Conservation (phyloP, 2,113 vertebrate species). For the Eurystomus gularis region DNA sequence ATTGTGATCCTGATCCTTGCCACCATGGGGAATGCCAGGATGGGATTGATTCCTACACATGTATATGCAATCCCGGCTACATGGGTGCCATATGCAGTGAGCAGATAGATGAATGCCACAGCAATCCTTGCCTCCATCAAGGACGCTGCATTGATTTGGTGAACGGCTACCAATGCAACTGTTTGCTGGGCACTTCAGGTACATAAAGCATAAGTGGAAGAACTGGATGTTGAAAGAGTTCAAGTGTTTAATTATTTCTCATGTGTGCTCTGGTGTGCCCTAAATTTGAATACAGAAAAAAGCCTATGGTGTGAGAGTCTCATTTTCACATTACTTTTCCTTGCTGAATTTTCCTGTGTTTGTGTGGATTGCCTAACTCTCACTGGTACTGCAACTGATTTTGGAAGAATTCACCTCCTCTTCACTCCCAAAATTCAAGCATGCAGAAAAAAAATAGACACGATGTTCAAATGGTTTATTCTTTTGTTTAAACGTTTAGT, state of each 20-base stretch:
- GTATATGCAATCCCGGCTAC: constrained; percentile 86
- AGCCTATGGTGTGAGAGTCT: neutral
- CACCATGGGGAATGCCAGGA: constrained; percentile 90
- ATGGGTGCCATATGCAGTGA: constrained; percentile 89
- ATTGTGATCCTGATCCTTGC: constrained; percentile 89
- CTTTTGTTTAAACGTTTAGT: neutral
- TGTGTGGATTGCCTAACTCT: neutral
- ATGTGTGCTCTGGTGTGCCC: neutral
- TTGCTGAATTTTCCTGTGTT: neutral
- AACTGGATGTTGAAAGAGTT: neutral
- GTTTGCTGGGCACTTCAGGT: constrained; percentile 86
- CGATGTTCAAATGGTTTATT: neutral
- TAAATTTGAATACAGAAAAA: neutral
- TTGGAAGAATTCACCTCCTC: neutral
- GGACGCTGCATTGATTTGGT: constrained; percentile 91
- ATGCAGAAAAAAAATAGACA: neutral
- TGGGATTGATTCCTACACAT: constrained; percentile 88
- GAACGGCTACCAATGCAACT: constrained; percentile 91
- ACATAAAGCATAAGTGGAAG: neutral
- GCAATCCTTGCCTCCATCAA: constrained; percentile 88
- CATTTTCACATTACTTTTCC: neutral
- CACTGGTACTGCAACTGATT: neutral
- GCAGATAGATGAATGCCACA: constrained; percentile 90
- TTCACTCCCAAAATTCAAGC: neutral
- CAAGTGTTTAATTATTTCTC: neutral